Evolutionary conservation across 1,140 invertebrate species (phyloP).

Genomic region (Mya arenaria): DNA sequence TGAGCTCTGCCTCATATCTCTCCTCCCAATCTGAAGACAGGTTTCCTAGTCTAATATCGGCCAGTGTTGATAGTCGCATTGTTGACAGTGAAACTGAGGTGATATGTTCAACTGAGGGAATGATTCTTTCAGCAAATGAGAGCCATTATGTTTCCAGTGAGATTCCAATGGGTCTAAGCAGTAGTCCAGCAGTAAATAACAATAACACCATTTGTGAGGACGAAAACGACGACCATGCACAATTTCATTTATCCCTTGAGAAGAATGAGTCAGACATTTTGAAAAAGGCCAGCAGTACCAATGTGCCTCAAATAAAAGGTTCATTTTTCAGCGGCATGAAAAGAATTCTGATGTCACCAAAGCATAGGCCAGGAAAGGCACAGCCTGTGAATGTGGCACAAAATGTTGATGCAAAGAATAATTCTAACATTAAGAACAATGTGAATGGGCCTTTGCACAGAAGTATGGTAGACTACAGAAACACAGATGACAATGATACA

Average conservation of each 20-base stretch:
- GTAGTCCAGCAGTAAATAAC: not conserved
- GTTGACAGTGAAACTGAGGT: conserved; percentile 3
- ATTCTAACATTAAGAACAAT: too few species aligned
- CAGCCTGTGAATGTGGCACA: conserved; percentile 2
- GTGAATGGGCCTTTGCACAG: not conserved
- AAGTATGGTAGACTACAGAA: conserved; percentile 1
- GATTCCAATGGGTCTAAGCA: not conserved
- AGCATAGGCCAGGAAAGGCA: conserved; percentile 37
- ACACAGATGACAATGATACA: conserved; percentile 15
- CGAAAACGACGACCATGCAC: conserved; percentile 61
- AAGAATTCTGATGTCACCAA: conserved; percentile 68
- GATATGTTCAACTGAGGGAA: conserved; percentile 14
- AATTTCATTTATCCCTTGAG: conserved; percentile 74
- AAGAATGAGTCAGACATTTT: conserved; percentile 39
- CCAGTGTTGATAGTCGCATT: conserved; percentile 20
- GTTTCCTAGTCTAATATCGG: conserved; percentile 60
- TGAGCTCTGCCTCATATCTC: too few species aligned
- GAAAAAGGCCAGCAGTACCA: conserved; percentile 25
- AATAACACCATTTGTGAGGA: not conserved
- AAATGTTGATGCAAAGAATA: conserved; percentile 21
- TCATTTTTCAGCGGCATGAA: conserved; percentile 72
- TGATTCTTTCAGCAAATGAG: not conserved
- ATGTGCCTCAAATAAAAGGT: conserved; percentile 53
- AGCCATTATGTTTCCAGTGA: not conserved
- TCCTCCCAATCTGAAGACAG: conserved; percentile 24